Base-by-base conservation (phyloP, 2,113 vertebrate species). In the Tachysurus fulvidraco region DNA sequence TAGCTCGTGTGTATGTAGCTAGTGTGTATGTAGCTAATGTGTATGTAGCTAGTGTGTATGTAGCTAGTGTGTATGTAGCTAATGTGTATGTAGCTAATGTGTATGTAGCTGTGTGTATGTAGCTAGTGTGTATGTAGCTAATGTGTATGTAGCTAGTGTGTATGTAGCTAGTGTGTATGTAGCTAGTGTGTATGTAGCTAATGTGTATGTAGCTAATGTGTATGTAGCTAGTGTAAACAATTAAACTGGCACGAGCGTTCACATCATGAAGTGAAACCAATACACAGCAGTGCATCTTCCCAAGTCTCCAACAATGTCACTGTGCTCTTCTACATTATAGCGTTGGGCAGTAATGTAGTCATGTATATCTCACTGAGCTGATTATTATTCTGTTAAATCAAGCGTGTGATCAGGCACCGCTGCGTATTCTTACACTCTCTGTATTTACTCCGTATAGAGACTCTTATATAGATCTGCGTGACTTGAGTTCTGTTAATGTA, bases 401-500 rank as follows among this genome's bases (percentile, higher is more conserved):
- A 55, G 12, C 25, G 4, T 78, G 9, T 54, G 74, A 28, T 78
- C 50, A 54, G 13, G 23, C 74, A 52, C 23, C 52, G 23, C 5
- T 52, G 21, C 8, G 2, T n/a, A 6, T 13, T 54, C 50, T 4
- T 28, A 73, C 9, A 9, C 74, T 54, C 50, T 17, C 50, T 54
- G 74, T 54, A 50, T 4, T 30, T 17, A 28, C 9, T 28, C 23
- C 5, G 2, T 60, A 41, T 60, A 60, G 55, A 23, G 30, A 41
- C 57, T 23, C 10, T 81, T 62, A 44, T 14, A 62, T 19, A 16
- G 55, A 62, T 81, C 41, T 41, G 59, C 0, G 11, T 46, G 41
- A 50, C 60, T 81, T 41, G 57, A 83, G 69, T 67, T 36, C n/a
- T 28, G 44, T n/a, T n/a, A 30, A 55, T 69, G 80, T 83, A 73